A percentile compares a stretch with the other conserved stretches of the same genome.
Conservation (phyloP, 2,797 vertebrate genomes). For the Remorina albescens region DNA sequence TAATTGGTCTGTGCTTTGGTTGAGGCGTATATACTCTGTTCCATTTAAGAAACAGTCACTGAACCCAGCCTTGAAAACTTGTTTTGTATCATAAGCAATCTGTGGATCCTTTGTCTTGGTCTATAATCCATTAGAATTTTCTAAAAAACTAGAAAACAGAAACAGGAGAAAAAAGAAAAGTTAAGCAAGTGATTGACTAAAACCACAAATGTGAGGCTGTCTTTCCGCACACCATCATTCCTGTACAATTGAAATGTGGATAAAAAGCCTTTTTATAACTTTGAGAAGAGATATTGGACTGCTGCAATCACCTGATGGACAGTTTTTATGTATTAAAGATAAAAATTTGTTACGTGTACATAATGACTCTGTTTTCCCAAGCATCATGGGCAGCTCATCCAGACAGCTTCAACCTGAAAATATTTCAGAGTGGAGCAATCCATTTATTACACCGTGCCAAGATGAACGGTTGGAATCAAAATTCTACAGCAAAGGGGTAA, state of each 20-base stretch:
- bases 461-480: background rate
- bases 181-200: background rate
- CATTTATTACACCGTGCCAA: background rate
- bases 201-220: background rate
- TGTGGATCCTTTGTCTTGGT: background rate
- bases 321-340: slow-evolving; percentile 1
- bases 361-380: background rate
- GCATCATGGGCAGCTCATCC: background rate
- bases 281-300: slow-evolving; percentile 12
- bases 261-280: slow-evolving; percentile 29
- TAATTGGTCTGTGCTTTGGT: slow-evolving; percentile 27
- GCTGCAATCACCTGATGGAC: slow-evolving; percentile 21
- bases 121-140: background rate
- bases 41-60: background rate
- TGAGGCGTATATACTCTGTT: slow-evolving; percentile 3
- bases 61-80: background rate
- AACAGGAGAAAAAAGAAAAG: background rate
- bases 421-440: background rate
- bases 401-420: background rate
- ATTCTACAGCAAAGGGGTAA: slow-evolving; percentile 13
- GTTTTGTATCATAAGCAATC: background rate
- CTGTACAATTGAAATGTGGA: slow-evolving; percentile 19
- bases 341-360: background rate
- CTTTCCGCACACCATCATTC: slow-evolving; percentile 5
- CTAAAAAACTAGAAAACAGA: background rate